phyloP scores from a whole-genome alignment of 1,140 invertebrate species.

The Teleopsis dalmanni region DNA sequence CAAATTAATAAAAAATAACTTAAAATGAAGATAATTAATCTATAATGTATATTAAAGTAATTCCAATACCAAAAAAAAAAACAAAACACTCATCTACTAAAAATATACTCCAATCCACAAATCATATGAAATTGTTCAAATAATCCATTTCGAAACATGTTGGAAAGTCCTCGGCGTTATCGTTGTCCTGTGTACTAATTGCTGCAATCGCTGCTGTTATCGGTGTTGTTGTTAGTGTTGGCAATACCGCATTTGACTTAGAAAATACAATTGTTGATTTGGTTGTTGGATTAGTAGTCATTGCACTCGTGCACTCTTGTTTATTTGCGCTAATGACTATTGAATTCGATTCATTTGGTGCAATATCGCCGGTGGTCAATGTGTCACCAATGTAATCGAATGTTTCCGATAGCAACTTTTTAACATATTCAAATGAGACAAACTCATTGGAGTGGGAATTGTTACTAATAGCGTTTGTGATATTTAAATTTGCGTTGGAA shows the following conservation, averaged over 20 bases:
- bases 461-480: constrained; percentile 5
- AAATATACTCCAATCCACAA: too few species aligned
- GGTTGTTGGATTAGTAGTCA: constrained; percentile 1
- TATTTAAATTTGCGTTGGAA: constrained; percentile 13
- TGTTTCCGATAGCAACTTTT: constrained; percentile 34
- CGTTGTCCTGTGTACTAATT: neutral
- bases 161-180: constrained; percentile 20
- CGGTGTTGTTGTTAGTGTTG: neutral
- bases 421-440: constrained; percentile 43
- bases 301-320: constrained; percentile 3
- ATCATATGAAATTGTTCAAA: constrained; percentile 32
- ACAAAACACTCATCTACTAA: too few species aligned
- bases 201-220: neutral
- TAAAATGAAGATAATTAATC: too few species aligned
- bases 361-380: neutral
- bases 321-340: constrained; percentile 10
- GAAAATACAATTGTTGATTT: too few species aligned
- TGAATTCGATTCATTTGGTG: neutral
- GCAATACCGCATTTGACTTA: neutral
- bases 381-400: constrained; percentile 19
- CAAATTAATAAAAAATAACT: too few species aligned
- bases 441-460: constrained; percentile 23
- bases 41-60: too few species aligned
- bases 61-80: too few species aligned
- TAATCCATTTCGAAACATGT: constrained; percentile 36